These are phyloP conservation scores for Thalassarche chlororhynchos DNA, from an alignment of 2,113 vertebrate genomes.

Conservation along the genomic window DNA sequence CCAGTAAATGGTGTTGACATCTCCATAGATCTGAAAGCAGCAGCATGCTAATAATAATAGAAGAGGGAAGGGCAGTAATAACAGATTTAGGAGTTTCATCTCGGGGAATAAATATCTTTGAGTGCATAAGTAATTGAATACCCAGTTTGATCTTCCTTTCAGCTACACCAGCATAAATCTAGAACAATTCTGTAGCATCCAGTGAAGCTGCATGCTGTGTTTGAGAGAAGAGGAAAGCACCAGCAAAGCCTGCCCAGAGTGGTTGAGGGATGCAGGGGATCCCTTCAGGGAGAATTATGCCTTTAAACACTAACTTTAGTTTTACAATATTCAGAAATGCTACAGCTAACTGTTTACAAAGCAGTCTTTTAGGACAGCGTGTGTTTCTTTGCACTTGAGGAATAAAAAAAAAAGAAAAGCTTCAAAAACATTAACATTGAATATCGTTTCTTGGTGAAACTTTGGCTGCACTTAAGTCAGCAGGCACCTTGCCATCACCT, in stretches of 20 bases:
- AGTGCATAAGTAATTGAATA: conserved; percentile 12
- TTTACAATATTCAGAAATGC: neutral
- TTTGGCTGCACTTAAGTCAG: neutral
- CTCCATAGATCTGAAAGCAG: conserved; percentile 24
- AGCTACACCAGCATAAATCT: neutral
- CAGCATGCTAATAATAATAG: neutral
- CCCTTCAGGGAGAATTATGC: neutral
- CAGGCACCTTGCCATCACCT: neutral
- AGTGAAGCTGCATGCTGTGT: neutral
- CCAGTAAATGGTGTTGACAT: conserved; percentile 26
- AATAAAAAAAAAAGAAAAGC: neutral
- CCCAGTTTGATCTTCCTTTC: conserved; percentile 21
- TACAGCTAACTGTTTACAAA: neutral
- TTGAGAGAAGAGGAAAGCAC: neutral
- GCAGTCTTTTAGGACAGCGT: neutral
- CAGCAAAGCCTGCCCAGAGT: neutral
- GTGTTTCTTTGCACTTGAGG: neutral
- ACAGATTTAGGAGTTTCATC: conserved; percentile 19
- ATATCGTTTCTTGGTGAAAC: neutral
- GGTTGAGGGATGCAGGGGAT: neutral
- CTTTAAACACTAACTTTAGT: neutral
- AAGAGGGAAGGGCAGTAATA: neutral
- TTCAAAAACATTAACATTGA: neutral
- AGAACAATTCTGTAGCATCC: neutral
- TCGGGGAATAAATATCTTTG: neutral